These are phyloP conservation scores for Oreocharis arfaki DNA, from an alignment of 2,113 vertebrate species.

Conservation along the genomic window DNA sequence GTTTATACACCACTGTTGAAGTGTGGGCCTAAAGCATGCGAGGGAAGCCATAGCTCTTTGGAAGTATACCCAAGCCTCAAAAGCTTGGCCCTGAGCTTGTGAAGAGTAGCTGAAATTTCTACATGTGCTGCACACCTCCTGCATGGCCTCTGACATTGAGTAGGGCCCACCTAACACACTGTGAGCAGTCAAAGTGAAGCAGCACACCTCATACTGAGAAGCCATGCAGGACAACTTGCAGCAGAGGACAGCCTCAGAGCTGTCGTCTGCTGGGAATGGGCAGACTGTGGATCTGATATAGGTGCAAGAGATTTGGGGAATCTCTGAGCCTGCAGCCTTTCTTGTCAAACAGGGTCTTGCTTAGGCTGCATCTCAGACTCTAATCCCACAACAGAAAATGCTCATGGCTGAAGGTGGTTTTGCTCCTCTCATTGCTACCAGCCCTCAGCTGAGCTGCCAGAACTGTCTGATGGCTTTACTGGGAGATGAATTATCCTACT, in stretches of 20 bases:
- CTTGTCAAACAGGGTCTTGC: background rate
- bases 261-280: background rate
- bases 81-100: background rate
- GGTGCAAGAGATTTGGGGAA: background rate
- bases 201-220: background rate
- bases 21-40: background rate
- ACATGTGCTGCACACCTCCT: background rate
- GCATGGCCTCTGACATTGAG: background rate
- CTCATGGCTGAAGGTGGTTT: background rate
- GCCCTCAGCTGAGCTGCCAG: background rate
- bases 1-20: background rate
- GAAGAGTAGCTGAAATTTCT: background rate
- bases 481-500: background rate
- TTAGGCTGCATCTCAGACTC: background rate
- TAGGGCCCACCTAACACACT: background rate
- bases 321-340: background rate
- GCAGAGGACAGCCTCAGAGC: background rate
- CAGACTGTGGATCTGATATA: fast-evolving
- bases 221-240: background rate
- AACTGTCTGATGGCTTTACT: background rate
- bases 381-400: background rate
- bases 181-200: background rate
- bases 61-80: background rate
- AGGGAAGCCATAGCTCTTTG: background rate
- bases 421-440: background rate